phyloP scores from a whole-genome alignment of 2,113 vertebrate genomes.

The Gnathonemus echidnorhynchus region DNA sequence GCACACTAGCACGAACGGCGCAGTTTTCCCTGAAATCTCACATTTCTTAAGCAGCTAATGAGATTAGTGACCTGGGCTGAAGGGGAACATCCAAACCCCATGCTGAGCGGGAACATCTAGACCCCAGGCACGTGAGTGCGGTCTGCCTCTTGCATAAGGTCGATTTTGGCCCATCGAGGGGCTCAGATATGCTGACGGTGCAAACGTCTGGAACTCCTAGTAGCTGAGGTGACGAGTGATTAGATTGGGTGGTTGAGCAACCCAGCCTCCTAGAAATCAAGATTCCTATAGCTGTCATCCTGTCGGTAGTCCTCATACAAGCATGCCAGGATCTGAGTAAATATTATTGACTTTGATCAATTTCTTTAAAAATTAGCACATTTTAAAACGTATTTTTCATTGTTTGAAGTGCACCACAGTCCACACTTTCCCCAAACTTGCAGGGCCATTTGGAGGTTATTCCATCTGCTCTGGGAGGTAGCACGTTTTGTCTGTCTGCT shows the following conservation, averaged over 20 bases:
- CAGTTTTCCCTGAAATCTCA: conserved; percentile 17
- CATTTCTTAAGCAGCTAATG: conserved; percentile 2
- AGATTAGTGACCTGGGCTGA: conserved; percentile 17
- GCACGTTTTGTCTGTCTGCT: background rate
- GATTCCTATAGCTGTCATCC: background rate
- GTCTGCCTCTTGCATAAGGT: background rate
- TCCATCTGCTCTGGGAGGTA: background rate
- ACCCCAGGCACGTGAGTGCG: background rate
- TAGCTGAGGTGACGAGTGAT: background rate
- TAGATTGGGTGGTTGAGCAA: no score
- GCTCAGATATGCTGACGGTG: background rate
- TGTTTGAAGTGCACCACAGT: background rate
- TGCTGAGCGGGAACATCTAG: background rate
- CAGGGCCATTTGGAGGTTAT: background rate
- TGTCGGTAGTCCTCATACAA: background rate
- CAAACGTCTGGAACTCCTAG: background rate
- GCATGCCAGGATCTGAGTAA: background rate
- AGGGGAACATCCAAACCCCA: background rate
- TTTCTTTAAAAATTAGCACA: background rate
- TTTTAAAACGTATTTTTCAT: background rate
- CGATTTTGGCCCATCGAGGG: background rate
- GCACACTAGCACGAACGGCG: background rate
- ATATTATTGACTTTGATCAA: background rate
- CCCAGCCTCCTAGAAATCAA: background rate
- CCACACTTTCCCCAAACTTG: background rate